Conservation (phyloP, 2,113 vertebrate genomes). For the Sphyrna mokarran region DNA sequence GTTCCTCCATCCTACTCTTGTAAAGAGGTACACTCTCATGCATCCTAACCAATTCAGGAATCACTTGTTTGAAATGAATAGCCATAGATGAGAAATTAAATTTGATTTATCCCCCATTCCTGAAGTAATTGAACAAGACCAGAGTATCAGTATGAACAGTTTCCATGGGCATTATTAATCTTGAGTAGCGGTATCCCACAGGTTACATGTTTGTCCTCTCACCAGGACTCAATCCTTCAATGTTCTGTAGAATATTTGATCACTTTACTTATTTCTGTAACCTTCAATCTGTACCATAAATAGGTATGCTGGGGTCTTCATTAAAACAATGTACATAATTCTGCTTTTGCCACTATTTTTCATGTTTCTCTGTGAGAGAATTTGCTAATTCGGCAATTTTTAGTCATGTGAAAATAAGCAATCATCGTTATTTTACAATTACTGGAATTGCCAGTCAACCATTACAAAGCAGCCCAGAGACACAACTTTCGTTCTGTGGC, state of each 20-base stretch:
- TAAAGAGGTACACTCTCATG: not conserved
- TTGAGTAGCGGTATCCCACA: too few relatives aligned
- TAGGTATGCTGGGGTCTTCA: not conserved
- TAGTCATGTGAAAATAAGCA: not conserved
- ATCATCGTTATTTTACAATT: not conserved
- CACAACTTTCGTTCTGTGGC: not conserved
- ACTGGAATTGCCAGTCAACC: not conserved
- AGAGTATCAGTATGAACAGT: not conserved
- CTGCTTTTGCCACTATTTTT: not conserved
- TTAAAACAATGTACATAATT: not conserved
- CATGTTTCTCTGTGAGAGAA: not conserved
- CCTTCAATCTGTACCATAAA: not conserved
- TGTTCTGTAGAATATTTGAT: constrained; percentile 13
- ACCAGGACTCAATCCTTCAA: not conserved
- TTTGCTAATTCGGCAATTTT: not conserved
- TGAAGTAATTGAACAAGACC: not conserved
- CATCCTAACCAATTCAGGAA: not conserved
- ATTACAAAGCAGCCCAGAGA: not conserved
- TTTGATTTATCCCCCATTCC: not conserved
- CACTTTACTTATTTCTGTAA: not conserved
- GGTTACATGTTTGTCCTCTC: not conserved
- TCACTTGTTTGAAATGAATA: not conserved
- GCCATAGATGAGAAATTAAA: not conserved
- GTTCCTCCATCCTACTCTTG: not conserved
- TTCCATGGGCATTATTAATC: not conserved